Percentiles rank a stretch among this genome's conserved stretches.
phyloP scores from a whole-genome alignment of 2,113 vertebrate genomes.

The Cheirogaleus medius region DNA sequence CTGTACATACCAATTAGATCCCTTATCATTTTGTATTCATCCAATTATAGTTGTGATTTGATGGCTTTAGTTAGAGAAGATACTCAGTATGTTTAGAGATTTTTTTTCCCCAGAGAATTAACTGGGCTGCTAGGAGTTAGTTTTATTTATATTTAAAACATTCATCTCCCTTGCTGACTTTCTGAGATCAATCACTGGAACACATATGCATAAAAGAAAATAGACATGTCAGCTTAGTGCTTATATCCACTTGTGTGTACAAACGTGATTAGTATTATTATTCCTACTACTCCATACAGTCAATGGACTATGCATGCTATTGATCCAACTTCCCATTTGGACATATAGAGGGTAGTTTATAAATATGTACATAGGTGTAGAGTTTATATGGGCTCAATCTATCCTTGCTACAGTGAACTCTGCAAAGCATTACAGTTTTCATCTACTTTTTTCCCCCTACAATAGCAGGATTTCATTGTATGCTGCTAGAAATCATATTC shows the following conservation, averaged over 20 bases:
- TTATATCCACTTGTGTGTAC: not conserved
- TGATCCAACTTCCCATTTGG: not conserved
- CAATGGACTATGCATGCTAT: not conserved
- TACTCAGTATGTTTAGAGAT: not conserved
- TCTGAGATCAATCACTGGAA: conserved; percentile 46
- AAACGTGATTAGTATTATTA: not conserved
- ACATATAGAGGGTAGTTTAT: not conserved
- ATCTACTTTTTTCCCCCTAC: not conserved
- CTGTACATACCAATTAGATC: not conserved
- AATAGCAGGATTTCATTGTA: not conserved
- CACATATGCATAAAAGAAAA: conserved; percentile 32
- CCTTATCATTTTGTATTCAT: not conserved
- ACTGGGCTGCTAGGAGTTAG: conserved; percentile 1
- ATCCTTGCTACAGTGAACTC: not conserved
- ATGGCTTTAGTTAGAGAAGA: not conserved
- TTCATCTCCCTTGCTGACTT: conserved; percentile 14
- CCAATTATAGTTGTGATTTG: not conserved
- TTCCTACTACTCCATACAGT: not conserved
- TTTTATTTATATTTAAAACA: conserved; percentile 46
- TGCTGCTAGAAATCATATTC: conserved; percentile 11
- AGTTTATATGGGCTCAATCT: not conserved
- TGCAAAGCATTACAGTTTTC: not conserved
- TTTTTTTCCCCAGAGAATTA: not conserved
- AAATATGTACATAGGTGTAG: not conserved
- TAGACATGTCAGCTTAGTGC: not conserved